phyloP scores from a whole-genome alignment of 2,113 vertebrate species.

The Oenanthe melanoleuca region DNA sequence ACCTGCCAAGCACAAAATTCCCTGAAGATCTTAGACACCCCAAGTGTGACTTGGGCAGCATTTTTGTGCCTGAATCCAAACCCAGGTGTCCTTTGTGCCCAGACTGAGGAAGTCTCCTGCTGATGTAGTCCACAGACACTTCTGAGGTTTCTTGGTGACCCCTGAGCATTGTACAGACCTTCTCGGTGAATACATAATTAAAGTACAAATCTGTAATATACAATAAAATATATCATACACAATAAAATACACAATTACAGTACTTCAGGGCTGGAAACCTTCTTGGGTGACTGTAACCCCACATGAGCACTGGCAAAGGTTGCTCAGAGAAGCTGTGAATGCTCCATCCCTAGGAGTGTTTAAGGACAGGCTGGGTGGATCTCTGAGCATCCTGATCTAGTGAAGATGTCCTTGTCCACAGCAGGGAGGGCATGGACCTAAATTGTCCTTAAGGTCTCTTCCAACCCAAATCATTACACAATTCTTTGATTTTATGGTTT shows the following conservation, averaged over 20 bases:
- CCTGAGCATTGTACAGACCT: background rate
- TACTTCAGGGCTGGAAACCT: background rate
- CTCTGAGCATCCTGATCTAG: background rate
- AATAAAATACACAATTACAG: background rate
- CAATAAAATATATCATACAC: background rate
- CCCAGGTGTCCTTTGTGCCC: rapidly evolving
- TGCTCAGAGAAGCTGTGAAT: background rate
- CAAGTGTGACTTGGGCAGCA: background rate
- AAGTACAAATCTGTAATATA: background rate
- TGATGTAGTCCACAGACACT: background rate
- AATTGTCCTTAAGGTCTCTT: background rate
- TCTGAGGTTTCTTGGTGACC: rapidly evolving
- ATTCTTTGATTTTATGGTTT: background rate
- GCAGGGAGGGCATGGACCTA: background rate
- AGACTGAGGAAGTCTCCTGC: background rate
- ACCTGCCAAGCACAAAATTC: background rate
- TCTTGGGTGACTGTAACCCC: background rate
- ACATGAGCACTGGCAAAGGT: background rate
- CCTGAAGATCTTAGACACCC: background rate
- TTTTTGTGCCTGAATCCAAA: background rate
- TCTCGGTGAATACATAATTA: background rate
- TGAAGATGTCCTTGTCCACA: background rate
- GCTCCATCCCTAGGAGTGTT: background rate
- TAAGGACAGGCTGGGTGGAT: background rate
- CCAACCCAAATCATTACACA: background rate